Percentiles rank a stretch among this genome's conserved stretches.
These are phyloP conservation scores for Hydroisotoma schaefferi DNA, from an alignment of 2,888 invertebrate species.

Conservation along the genomic window DNA sequence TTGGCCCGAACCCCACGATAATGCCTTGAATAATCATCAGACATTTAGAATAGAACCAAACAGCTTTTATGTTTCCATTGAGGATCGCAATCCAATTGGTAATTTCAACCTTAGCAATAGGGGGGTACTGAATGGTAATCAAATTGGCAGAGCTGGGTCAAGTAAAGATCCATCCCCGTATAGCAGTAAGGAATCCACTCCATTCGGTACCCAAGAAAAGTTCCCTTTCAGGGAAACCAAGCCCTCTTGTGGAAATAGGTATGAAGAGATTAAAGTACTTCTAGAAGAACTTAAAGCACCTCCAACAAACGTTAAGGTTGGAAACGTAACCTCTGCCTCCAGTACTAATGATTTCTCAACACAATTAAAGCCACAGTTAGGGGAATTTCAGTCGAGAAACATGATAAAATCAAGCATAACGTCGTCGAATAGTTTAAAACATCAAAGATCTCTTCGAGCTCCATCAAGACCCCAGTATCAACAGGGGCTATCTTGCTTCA, in stretches of 20 bases:
- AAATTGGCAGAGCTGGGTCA: neutral
- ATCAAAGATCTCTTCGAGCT: slow-evolving; percentile 45
- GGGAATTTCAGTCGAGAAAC: neutral
- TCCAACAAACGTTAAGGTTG: neutral
- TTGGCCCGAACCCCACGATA: slow-evolving; percentile 43
- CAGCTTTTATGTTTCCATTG: neutral
- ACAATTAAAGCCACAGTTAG: neutral
- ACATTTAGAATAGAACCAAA: neutral
- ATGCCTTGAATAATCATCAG: neutral
- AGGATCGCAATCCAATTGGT: neutral
- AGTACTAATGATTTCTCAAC: neutral
- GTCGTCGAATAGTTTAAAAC: slow-evolving; percentile 25
- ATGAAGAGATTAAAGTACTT: slow-evolving; percentile 45
- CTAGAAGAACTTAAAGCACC: slow-evolving; percentile 44
- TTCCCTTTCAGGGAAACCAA: no score
- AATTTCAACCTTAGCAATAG: neutral
- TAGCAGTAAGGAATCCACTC: slow-evolving; percentile 2
- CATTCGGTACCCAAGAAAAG: neutral
- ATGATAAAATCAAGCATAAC: neutral
- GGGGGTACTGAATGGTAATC: neutral
- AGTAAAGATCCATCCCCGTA: neutral
- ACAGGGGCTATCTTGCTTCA: slow-evolving; percentile 44
- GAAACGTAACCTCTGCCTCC: neutral
- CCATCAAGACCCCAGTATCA: slow-evolving; percentile 44
- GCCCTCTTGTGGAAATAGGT: slow-evolving; percentile 30